Base-by-base conservation (phyloP, 1,140 invertebrate genomes). In the Caerostris extrusa region DNA sequence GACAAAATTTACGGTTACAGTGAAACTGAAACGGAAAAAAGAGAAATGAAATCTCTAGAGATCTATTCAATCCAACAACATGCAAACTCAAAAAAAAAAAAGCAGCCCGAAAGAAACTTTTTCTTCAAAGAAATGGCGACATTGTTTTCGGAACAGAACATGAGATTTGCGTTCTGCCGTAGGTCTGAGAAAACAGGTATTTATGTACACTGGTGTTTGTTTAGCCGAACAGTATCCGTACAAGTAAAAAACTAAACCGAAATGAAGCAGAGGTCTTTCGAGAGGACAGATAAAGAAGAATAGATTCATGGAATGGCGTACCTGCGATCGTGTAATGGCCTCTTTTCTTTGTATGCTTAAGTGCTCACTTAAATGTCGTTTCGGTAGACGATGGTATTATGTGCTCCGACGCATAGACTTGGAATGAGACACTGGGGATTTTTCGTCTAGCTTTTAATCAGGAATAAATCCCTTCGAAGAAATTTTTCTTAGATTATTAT, bases 61-160 rank as follows among this genome's bases (percentile, higher is more conserved):
- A 53, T 77, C 34, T 53, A 77, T 77, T 77, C 71, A 77, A 77
- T 53, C 71, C 34, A 77, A 53, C 50, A 77, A 53, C 71, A 77
- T 77, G 71, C 71, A 77, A 77, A 77, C 50, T 7, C 34, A 10
- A 50, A 77, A 77, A 77, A 50, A 77, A 53, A 53, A 77, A 50
- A 50, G 17, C 10, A 17, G 61, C 3, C 5, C 14, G 10, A 77
- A 50, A 77, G 14, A 12, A 5, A 53, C 34, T 77, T 77, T 34
- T 34, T 53, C 71, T 12, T 1, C 34, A 34, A 67, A 34, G 34
- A 77, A 77, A 34, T 5, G 34, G 71, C 53, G 71, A 77, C 71
- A 53, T 19, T 53, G 34, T 53, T 53, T 77, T 19, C 71, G 50
- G 53, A 12, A 50, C 10, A 50, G 71, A 10, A 2, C 34, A 12